Evolutionary conservation across 2,888 invertebrate species (phyloP), one percentile per base, ranked within the genome.

Genomic region (Drosophila merina): DNA sequence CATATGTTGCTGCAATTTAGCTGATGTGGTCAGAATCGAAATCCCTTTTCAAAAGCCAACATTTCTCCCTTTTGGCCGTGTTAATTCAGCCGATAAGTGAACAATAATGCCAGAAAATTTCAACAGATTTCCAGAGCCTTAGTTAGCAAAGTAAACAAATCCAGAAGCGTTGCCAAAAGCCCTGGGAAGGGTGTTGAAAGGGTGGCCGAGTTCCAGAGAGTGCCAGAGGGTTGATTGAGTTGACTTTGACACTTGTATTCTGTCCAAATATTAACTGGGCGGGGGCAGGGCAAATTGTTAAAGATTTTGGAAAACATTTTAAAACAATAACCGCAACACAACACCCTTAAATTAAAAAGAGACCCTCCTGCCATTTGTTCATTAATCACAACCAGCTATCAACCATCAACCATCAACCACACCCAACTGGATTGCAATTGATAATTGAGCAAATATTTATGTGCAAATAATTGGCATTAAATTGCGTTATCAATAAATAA

Each of bases 31-130:
- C 64, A 62, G 47, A 30, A 58, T 30, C n/a, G 5, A 36, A 56
- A 30, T 55, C 58, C 47, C 45, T 42, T 31, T 30, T 6, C 57
- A 55, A 49, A 66, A n/a, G 36, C 49, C 31, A 38, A 31, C 12
- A 57, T 57, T 58, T 73, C 69, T 57, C 33, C 81, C 69, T 57
- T 58, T 54, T 44, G 26, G 33, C 12, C 77, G 86, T 87, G 89
- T 82, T 88, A 89, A 89, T 90, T 89, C 89, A 89, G 79, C 82
- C 88, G 89, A 86, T 90, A 90, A 90, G 86, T 89, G 88, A 79
- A 82, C 89, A 90, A 85, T 89, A 90, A 90, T 89, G 71, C 63
- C 76, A 72, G 60, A 8, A 72, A 72, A 72, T 72, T 74, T 72
- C 45, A 64, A 64, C 70, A 57, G 71, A 76, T 72, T 67, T 75